A percentile compares a stretch with the other conserved stretches of the same genome.
These are phyloP conservation scores for Listronotus oregonensis DNA, from an alignment of 1,140 invertebrate genomes.

Conservation along the genomic window DNA sequence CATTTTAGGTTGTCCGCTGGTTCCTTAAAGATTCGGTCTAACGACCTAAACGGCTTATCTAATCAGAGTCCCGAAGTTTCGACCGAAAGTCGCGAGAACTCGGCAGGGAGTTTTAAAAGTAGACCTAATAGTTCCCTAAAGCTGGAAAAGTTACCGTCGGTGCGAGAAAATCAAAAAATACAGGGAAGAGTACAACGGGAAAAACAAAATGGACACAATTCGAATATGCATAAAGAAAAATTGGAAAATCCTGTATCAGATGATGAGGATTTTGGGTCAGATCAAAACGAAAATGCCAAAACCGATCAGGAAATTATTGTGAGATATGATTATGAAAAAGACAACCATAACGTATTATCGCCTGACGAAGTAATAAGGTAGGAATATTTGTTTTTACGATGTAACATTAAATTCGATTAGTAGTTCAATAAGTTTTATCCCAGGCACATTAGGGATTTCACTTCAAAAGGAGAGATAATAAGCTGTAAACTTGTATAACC, in stretches of 20 bases:
- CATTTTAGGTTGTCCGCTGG: conserved; percentile 9
- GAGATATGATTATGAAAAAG: conserved; percentile 3
- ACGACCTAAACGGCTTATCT: conserved; percentile 1
- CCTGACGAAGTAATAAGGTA: conserved; percentile 1
- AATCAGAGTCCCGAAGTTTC: background rate
- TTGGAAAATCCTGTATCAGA: background rate
- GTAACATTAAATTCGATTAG: too few relatives aligned
- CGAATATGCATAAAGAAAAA: background rate
- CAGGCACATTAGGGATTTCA: too few relatives aligned
- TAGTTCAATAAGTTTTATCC: too few relatives aligned
- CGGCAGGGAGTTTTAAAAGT: conserved; percentile 15
- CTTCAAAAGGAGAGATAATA: too few relatives aligned
- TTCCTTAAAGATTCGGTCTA: background rate
- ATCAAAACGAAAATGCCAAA: background rate
- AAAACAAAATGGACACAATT: background rate
- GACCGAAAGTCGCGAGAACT: conserved; percentile 8
- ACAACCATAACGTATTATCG: background rate
- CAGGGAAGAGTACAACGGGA: conserved; percentile 13
- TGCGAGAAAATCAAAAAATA: conserved; percentile 19
- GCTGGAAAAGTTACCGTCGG: conserved; percentile 29
- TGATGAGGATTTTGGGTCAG: background rate
- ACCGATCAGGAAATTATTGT: background rate
- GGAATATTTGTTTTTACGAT: background rate
- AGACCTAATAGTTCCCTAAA: conserved; percentile 27
- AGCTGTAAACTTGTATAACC: too few relatives aligned